phyloP scores from a whole-genome alignment of 2,113 vertebrate genomes.

The Acrocephalus kingi region DNA sequence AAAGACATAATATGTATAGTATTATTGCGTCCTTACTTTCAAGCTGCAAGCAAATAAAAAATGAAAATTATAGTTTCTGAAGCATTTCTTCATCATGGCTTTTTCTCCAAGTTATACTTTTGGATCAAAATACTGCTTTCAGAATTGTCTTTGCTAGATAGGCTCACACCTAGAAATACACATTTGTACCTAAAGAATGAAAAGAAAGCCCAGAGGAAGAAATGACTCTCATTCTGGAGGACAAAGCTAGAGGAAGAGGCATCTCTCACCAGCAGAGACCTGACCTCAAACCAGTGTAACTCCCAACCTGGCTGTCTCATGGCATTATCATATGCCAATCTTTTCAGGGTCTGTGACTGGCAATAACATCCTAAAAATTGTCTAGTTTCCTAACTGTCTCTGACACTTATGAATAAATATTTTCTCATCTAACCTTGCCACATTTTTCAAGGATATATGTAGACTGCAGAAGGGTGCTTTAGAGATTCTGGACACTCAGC shows the following conservation, averaged over 20 bases:
- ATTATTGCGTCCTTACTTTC: background rate
- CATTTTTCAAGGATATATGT: background rate
- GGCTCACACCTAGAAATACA: background rate
- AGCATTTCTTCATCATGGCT: background rate
- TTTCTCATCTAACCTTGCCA: conserved; percentile 18
- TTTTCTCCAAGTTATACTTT: background rate
- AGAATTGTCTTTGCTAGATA: background rate
- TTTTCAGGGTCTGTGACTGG: conserved; percentile 10
- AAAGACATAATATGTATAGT: background rate
- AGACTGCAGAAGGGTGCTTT: background rate
- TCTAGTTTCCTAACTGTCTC: background rate
- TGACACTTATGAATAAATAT: conserved; percentile 20
- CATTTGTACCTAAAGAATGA: background rate
- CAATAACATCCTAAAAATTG: background rate
- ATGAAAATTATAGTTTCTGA: background rate
- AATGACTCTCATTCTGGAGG: background rate
- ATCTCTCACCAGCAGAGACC: background rate
- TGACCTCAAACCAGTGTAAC: background rate
- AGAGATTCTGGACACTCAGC: background rate
- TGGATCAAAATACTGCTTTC: background rate
- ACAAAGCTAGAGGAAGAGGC: background rate
- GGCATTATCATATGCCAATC: background rate
- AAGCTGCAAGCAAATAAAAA: background rate
- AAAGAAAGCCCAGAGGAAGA: background rate
- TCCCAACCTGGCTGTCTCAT: background rate